Conservation (phyloP, 2,113 vertebrate species). For the Paramormyrops kingsleyae region DNA sequence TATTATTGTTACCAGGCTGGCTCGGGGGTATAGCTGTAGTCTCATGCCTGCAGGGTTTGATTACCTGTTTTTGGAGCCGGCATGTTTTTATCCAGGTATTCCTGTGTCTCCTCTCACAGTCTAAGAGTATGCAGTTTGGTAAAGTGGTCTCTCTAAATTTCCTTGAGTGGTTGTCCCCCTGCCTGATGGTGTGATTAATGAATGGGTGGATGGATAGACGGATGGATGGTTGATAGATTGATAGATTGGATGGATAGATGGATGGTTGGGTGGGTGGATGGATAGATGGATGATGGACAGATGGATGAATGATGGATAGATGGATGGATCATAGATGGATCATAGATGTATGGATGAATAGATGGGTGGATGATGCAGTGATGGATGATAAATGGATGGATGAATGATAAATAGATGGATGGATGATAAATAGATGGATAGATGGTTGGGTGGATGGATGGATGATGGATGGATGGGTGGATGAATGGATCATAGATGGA, state of each 20-base stretch:
- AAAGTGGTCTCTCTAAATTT: neutral
- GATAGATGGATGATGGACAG: neutral
- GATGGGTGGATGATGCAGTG: too few relatives aligned
- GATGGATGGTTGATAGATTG: too few relatives aligned
- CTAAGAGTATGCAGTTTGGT: neutral
- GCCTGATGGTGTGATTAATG: neutral
- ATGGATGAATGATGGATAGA: neutral
- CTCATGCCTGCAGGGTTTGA: neutral
- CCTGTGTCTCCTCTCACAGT: neutral
- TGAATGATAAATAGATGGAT: too few relatives aligned
- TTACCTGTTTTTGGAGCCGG: neutral
- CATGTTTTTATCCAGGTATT: neutral
- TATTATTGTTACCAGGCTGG: neutral
- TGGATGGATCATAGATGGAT: too few relatives aligned
- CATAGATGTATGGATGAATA: too few relatives aligned
- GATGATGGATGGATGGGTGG: too few relatives aligned
- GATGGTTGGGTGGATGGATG: too few relatives aligned
- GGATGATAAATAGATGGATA: too few relatives aligned
- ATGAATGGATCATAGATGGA: too few relatives aligned
- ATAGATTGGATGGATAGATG: neutral
- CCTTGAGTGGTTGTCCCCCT: neutral
- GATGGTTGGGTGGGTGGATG: too few relatives aligned
- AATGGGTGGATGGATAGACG: neutral
- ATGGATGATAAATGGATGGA: too few relatives aligned
- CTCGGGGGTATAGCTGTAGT: neutral